A percentile compares a stretch with the other conserved stretches of the same genome.
Evolutionary conservation across 2,888 invertebrate species (phyloP).

Genomic region (Caenorhabditis zanzibari): DNA sequence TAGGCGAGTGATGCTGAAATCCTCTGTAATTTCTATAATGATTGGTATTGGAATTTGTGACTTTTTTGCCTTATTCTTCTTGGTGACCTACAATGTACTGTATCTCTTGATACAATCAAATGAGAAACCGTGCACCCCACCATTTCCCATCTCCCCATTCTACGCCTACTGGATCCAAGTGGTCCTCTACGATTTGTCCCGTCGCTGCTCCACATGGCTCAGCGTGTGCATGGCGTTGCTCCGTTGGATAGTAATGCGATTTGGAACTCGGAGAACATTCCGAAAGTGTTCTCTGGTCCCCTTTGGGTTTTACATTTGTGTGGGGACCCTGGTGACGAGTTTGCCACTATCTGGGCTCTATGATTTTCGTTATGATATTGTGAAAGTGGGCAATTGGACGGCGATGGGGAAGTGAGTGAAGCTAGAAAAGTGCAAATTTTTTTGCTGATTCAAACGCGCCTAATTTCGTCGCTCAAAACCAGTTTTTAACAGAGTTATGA

Average conservation of each 20-base stretch:
- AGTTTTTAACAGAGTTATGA: no score
- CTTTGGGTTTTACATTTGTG: not conserved
- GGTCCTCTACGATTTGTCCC: slow-evolving; percentile 1
- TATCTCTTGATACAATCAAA: not conserved
- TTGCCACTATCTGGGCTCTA: not conserved
- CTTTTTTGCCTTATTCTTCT: not conserved
- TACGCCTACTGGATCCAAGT: slow-evolving; percentile 11
- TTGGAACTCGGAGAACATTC: not conserved
- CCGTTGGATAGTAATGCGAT: slow-evolving; percentile 1
- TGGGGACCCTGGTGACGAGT: not conserved
- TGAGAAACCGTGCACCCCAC: not conserved
- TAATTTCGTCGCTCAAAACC: no score
- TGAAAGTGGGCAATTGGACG: not conserved
- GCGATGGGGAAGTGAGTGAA: not conserved
- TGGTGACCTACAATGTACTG: not conserved
- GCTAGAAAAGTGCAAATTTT: not conserved
- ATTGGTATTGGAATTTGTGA: slow-evolving; percentile 1
- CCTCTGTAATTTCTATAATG: slow-evolving; percentile 15
- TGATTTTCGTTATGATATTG: slow-evolving; percentile 27
- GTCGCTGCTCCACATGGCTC: slow-evolving; percentile 20
- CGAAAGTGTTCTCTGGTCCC: not conserved
- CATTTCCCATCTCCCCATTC: not conserved
- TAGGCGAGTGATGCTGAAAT: slow-evolving; percentile 9
- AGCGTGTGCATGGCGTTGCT: not conserved
- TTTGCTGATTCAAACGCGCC: not conserved